phyloP scores from a whole-genome alignment of 2,888 invertebrate genomes.

The Leptinotarsa tumamoca region DNA sequence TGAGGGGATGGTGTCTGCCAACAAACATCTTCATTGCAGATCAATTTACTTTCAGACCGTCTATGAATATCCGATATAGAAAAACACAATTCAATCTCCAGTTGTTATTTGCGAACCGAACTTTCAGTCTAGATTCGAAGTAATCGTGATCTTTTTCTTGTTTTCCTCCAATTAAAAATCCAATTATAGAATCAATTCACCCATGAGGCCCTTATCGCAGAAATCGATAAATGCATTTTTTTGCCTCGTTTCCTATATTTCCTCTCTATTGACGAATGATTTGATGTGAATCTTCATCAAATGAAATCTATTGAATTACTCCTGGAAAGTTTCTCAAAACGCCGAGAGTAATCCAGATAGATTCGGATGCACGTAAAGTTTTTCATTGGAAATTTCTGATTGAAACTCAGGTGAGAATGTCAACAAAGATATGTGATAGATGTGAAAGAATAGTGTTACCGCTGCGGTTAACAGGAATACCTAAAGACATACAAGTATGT shows the following conservation, averaged over 20 bases:
- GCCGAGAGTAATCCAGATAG: not conserved
- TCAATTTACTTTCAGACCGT: too few species aligned
- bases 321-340: not conserved
- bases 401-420: not conserved
- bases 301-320: not conserved
- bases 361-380: not conserved
- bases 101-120: not conserved
- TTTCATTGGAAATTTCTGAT: not conserved
- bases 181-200: constrained; percentile 37
- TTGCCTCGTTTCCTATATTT: constrained; percentile 12
- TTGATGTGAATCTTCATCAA: not conserved
- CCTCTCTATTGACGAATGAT: not conserved
- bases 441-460: too few species aligned
- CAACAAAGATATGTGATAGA: too few species aligned
- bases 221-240: constrained; percentile 24
- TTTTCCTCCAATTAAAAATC: constrained; percentile 40
- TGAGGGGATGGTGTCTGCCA: too few species aligned
- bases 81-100: not conserved
- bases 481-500: not conserved
- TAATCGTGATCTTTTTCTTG: constrained; percentile 28
- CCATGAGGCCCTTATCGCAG: constrained; percentile 25
- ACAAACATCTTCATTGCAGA: too few species aligned
- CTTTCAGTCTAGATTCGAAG: constrained; percentile 19
- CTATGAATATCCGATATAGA: not conserved
- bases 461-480: too few species aligned